A percentile compares a stretch with the other conserved stretches of the same genome.
Conservation (phyloP, 2,888 invertebrate genomes). For the Sipunculus nudus region DNA sequence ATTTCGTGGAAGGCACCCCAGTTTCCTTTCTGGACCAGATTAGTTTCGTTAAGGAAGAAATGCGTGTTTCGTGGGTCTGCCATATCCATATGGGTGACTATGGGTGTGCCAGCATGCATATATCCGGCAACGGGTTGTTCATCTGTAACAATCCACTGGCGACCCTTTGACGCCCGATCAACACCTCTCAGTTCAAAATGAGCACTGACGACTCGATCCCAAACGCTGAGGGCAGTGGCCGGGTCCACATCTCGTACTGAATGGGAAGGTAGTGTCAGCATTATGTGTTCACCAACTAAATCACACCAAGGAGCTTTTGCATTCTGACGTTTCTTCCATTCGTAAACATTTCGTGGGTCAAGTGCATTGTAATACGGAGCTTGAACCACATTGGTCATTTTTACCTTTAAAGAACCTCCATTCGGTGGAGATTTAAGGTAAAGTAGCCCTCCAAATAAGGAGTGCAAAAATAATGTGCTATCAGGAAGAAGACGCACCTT, state of each 20-base stretch:
- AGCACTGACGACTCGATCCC: slow-evolving; percentile 36
- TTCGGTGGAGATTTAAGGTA: slow-evolving; percentile 19
- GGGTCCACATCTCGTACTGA: slow-evolving; percentile 27
- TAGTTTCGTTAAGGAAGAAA: slow-evolving; percentile 30
- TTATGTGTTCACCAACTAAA: slow-evolving; percentile 34
- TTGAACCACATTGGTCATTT: slow-evolving; percentile 23
- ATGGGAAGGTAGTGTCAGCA: slow-evolving; percentile 37
- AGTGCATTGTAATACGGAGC: slow-evolving; percentile 25
- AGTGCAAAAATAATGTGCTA: neutral
- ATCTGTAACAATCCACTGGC: slow-evolving; percentile 38
- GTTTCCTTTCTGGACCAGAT: slow-evolving; percentile 17
- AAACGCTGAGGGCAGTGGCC: slow-evolving; percentile 22
- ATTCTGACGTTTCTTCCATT: slow-evolving; percentile 19
- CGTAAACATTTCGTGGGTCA: neutral
- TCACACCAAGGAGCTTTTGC: slow-evolving; percentile 43
- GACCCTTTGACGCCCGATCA: slow-evolving; percentile 2
- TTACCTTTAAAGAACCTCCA: neutral
- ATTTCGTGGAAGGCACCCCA: slow-evolving; percentile 49
- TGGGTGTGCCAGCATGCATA: slow-evolving; percentile 47
- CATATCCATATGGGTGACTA: slow-evolving; percentile 41
- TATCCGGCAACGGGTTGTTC: slow-evolving; percentile 40
- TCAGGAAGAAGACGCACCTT: neutral
- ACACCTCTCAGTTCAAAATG: slow-evolving; percentile 38
- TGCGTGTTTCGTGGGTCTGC: too few species aligned
- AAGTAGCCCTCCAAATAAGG: slow-evolving; percentile 26